Evolutionary conservation across 2,113 vertebrate species (phyloP), one percentile per base, ranked within the genome.

Genomic region (Psittacula cyanocephala): DNA sequence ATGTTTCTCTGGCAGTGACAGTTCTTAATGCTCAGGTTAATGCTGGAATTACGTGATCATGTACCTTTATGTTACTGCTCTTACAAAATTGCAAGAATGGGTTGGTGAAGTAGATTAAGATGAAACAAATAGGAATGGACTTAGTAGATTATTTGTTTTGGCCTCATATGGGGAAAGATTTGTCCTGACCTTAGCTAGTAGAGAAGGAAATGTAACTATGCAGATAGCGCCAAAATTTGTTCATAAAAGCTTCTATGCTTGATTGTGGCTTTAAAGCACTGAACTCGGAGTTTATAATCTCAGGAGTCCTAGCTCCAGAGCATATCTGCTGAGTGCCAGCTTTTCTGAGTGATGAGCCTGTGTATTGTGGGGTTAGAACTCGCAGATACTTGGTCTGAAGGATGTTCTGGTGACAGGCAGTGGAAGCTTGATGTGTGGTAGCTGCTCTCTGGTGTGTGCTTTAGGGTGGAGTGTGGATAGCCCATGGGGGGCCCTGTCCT

Each of bases 401-500:
- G 37, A 29, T 6, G 5, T 55, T 64, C 33, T 37, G 62, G 33
- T 44, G 65, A 31, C 31, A 11, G 70, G 41, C 64, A 89, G 57
- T 5, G 6, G 29, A 43, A 75, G 29, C 8, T 22, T 24, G 25
- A 10, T 44, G 17, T 23, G 17, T 81, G 49, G 35, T 39, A 52
- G 33, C 49, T 6, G 35, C 33, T 68, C 14, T 37, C 47, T n/a
- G 31, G 17, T 49, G 18, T 0, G 1, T 39, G 44, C 49, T 41
- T 69, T 27, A 25, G 19, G 37, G 11, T 39, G 17, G 39, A 55
- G 7, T 10, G 35, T 14, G 52, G 47, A 22, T 16, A 68, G 60
- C 33, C 67, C 1, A 1, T 19, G 11, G 4, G 25, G 2, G 3
- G 47, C 15, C 28, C 8, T 44, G 29, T 25, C 53, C 22, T 39